Percentiles rank a stretch among this genome's conserved stretches.
These are phyloP conservation scores for Penaeus japonicus DNA, from an alignment of 1,140 invertebrate genomes.

Conservation along the genomic window DNA sequence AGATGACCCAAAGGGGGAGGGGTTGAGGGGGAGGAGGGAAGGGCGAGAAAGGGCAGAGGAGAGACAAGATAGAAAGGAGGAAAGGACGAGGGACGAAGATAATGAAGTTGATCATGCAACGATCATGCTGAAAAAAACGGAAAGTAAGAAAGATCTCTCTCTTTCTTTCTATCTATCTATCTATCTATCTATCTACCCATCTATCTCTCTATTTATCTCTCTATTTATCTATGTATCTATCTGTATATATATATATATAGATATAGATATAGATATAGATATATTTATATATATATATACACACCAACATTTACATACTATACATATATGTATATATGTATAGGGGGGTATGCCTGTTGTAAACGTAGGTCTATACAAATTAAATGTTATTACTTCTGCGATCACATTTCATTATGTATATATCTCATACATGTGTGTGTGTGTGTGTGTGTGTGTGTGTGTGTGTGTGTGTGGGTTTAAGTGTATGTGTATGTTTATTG, in stretches of 20 bases:
- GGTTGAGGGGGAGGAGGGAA: background rate
- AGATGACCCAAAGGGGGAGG: background rate
- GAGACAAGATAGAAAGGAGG: background rate
- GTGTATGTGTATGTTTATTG: background rate
- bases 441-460: constrained; percentile 16
- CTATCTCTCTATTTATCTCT: no score
- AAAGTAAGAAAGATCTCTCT: no score
- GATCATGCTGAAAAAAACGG: no score
- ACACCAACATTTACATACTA: no score
- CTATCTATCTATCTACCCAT: no score
- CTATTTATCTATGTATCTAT: background rate
- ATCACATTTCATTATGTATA: background rate
- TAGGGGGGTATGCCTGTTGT: no score
- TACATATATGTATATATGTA: no score
- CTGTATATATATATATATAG: background rate
- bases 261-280: no score
- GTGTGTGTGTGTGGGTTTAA: constrained; percentile 6
- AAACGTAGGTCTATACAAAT: no score
- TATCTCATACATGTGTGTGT: constrained; percentile 11
- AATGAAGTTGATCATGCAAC: no score
- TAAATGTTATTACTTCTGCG: background rate
- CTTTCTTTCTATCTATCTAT: no score
- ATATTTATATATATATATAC: no score
- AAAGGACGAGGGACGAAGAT: background rate
- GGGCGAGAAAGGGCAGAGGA: background rate